Percentiles rank a stretch among this genome's conserved stretches.
Evolutionary conservation across 1,140 invertebrate genomes (phyloP).

Genomic region (Lasaia peninsularis): DNA sequence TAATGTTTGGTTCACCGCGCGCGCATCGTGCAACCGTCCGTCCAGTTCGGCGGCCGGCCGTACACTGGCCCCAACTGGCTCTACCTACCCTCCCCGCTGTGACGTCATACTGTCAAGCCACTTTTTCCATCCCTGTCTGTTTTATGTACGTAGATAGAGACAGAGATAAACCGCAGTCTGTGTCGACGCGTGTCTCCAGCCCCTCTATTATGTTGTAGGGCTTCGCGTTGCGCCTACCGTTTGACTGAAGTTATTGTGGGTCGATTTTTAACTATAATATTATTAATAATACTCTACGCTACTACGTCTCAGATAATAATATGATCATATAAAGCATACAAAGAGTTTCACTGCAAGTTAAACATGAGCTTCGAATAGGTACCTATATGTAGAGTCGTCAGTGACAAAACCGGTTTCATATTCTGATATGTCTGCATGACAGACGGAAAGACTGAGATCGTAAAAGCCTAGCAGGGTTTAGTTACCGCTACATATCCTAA

Average conservation of each 20-base stretch:
- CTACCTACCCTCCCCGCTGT: conserved; percentile 36
- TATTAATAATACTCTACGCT: conserved; percentile 9
- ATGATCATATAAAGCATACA: too few species aligned
- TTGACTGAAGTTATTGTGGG: conserved; percentile 34
- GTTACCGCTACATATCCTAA: too few species aligned
- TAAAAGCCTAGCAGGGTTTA: too few species aligned
- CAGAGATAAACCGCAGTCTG: conserved; percentile 36
- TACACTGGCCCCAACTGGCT: conserved; percentile 37
- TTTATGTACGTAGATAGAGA: conserved; percentile 21
- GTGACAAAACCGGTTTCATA: too few species aligned
- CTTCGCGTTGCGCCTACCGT: conserved; percentile 39
- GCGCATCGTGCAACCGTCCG: conserved; percentile 58
- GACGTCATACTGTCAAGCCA: conserved; percentile 39
- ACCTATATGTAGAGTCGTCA: too few species aligned
- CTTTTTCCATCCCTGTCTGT: conserved; percentile 26
- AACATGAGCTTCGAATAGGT: too few species aligned
- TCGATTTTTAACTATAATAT: conserved; percentile 37
- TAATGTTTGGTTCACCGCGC: conserved; percentile 64
- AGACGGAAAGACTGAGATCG: too few species aligned
- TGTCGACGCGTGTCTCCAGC: conserved; percentile 42
- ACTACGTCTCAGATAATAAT: too few species aligned
- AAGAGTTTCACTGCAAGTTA: too few species aligned
- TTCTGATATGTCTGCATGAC: too few species aligned
- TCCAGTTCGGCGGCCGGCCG: conserved; percentile 52
- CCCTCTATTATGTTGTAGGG: conserved; percentile 46